These are phyloP conservation scores for Drosophila lacertosa DNA, from an alignment of 1,140 invertebrate species.

Conservation along the genomic window DNA sequence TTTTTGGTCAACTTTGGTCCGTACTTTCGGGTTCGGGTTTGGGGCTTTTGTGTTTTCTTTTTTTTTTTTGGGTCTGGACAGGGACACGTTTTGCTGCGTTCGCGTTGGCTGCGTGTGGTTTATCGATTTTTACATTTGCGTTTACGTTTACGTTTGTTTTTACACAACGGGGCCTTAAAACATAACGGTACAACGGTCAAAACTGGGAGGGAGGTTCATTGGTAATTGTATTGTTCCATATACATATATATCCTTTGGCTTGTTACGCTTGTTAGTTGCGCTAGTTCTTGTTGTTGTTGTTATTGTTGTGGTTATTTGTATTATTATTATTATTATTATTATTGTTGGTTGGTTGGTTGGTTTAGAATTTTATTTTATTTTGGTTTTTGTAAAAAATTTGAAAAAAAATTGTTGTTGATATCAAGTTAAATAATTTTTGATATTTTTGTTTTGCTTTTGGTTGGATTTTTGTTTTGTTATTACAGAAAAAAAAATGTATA, in stretches of 20 bases:
- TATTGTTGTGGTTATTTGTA: constrained; percentile 19
- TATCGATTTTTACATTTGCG: constrained; percentile 82
- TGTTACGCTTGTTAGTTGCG: constrained; percentile 10
- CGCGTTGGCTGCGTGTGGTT: constrained; percentile 78
- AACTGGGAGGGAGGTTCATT: constrained; percentile 24
- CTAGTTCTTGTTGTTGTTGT: constrained; percentile 19
- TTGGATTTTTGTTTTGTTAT: constrained; percentile 40
- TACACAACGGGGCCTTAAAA: constrained; percentile 72
- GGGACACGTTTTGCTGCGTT: constrained; percentile 76
- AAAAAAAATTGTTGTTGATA: constrained; percentile 63
- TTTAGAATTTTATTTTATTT: constrained; percentile 5
- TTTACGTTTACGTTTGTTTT: constrained; percentile 78
- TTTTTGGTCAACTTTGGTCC: constrained; percentile 62
- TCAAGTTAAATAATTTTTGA: constrained; percentile 51
- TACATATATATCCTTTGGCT: constrained; percentile 30
- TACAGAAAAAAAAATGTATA: constrained; percentile 52
- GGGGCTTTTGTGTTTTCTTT: constrained; percentile 20
- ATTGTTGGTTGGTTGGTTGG: constrained; percentile 5
- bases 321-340: constrained; percentile 17
- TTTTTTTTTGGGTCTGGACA: constrained; percentile 41
- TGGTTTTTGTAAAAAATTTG: constrained; percentile 49
- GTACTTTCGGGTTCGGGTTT: constrained; percentile 40
- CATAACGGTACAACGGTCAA: constrained; percentile 60
- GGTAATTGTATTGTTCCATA: constrained; percentile 50
- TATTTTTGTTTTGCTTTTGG: constrained; percentile 42